Evolutionary conservation across 2,888 invertebrate species (phyloP).

Genomic region (Ophonus ardosiacus): DNA sequence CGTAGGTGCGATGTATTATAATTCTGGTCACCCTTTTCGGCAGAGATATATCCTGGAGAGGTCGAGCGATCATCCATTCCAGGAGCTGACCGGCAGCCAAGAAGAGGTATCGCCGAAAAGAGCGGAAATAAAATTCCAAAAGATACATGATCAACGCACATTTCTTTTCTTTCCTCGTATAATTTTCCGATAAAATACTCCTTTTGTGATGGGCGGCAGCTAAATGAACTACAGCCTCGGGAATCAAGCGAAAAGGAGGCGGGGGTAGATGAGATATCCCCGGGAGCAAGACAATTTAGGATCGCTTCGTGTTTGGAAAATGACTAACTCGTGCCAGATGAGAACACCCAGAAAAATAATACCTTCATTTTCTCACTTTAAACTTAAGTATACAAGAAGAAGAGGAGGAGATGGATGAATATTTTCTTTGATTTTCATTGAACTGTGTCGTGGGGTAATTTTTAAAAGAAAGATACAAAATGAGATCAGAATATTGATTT

Average conservation of each 20-base stretch:
- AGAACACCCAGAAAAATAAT: constrained; percentile 45
- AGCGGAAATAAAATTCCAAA: constrained; percentile 46
- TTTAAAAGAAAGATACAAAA: constrained; percentile 13
- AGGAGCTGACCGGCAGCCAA: constrained; percentile 11
- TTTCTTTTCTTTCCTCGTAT: constrained; percentile 50
- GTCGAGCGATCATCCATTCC: constrained; percentile 33
- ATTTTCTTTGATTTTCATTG: constrained; percentile 42
- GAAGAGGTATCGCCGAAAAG: constrained; percentile 31
- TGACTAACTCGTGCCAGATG: constrained; percentile 32
- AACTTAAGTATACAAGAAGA: constrained; percentile 10
- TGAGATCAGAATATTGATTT: constrained; percentile 29
- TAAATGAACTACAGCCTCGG: constrained; percentile 49
- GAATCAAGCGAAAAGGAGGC: not conserved
- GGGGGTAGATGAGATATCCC: not conserved
- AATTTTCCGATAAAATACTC: constrained; percentile 59
- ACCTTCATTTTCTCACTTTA: constrained; percentile 55
- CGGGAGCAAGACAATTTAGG: constrained; percentile 45
- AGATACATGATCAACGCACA: constrained; percentile 51
- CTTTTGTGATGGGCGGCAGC: constrained; percentile 49
- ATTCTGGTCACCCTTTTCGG: constrained; percentile 19
- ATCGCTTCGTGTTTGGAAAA: constrained; percentile 51
- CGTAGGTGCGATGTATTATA: not conserved
- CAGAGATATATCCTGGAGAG: constrained; percentile 27
- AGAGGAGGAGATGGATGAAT: constrained; percentile 11
- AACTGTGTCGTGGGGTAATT: constrained; percentile 8